phyloP scores from a whole-genome alignment of 2,888 invertebrate genomes.

The Drosophila rellima region DNA sequence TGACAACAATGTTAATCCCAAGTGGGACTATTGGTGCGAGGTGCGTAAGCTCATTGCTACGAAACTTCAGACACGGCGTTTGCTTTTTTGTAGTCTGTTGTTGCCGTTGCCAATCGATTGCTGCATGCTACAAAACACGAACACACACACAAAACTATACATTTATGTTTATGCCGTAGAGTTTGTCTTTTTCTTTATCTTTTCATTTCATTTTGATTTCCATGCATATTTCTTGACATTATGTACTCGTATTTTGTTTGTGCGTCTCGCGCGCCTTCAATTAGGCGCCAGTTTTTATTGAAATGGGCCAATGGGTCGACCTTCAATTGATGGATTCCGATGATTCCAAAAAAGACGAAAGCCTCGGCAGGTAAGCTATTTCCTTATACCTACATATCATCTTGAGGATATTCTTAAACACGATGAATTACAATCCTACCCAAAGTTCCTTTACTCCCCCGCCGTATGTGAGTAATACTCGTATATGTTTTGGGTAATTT shows the following conservation, averaged over 20 bases:
- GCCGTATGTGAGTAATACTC: conserved; percentile 61
- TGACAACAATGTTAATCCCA: conserved; percentile 96
- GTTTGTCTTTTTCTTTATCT: conserved; percentile 35
- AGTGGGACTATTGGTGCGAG: conserved; percentile 99
- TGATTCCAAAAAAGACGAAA: conserved; percentile 95
- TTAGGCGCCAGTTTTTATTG: conserved; percentile 85
- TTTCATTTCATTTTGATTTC: conserved; percentile 61
- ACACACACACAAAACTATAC: conserved; percentile 9
- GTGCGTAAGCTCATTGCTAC: conserved; percentile 87
- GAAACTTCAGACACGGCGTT: conserved; percentile 18
- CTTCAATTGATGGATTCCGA: conserved; percentile 95
- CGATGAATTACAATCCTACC: conserved; percentile 22
- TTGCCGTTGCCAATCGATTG: conserved; percentile 63
- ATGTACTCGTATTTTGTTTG: conserved; percentile 64
- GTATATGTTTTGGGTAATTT: conserved; percentile 21
- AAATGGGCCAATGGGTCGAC: conserved; percentile 86
- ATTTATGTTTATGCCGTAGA: conserved; percentile 49
- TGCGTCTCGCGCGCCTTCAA: conserved; percentile 63
- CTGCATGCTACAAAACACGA: conserved; percentile 65
- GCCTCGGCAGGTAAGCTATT: conserved; percentile 93
- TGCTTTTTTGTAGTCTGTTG: conserved; percentile 54
- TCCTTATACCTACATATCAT: neutral
- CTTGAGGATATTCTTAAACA: conserved; percentile 27
- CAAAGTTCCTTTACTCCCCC: conserved; percentile 4
- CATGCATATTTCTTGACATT: conserved; percentile 63